phyloP scores from a whole-genome alignment of 1,140 invertebrate genomes.

The Brachionus plicatilis region DNA sequence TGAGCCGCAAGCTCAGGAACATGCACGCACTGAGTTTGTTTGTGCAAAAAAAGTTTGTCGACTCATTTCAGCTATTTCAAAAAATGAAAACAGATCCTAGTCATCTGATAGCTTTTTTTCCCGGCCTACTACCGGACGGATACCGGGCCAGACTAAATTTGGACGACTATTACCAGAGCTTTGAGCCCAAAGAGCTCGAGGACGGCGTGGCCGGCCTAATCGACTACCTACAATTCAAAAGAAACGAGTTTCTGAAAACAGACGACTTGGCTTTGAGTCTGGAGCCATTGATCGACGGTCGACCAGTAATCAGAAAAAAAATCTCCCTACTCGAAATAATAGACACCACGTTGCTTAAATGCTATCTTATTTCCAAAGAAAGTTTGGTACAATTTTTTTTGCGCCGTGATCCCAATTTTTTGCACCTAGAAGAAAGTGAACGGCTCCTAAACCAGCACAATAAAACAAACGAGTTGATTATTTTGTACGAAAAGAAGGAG shows the following conservation, averaged over 20 bases:
- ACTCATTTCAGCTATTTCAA: conserved; percentile 38
- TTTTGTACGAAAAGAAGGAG: conserved; percentile 86
- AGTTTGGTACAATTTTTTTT: conserved; percentile 81
- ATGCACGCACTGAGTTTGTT: conserved; percentile 16
- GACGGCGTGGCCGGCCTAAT: conserved; percentile 80
- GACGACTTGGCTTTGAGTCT: conserved; percentile 45
- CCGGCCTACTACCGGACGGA: conserved; percentile 72
- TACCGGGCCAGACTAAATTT: conserved; percentile 60
- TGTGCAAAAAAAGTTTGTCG: neutral
- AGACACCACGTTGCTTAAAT: conserved; percentile 90
- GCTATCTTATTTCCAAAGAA: conserved; percentile 92
- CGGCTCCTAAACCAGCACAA: conserved; percentile 75
- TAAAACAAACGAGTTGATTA: conserved; percentile 86
- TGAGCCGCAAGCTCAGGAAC: neutral
- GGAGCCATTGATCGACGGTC: conserved; percentile 57
- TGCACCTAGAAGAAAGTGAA: conserved; percentile 87
- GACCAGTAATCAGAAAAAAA: conserved; percentile 55
- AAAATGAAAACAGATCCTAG: conserved; percentile 67
- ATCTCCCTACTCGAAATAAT: conserved; percentile 78
- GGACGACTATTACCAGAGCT: conserved; percentile 60
- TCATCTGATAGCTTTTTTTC: conserved; percentile 87
- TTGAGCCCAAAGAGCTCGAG: conserved; percentile 78
- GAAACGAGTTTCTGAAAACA: conserved; percentile 49
- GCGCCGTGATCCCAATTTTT: conserved; percentile 77
- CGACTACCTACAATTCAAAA: conserved; percentile 64